Conservation (phyloP, 2,797 vertebrate genomes). For the Molossus molossus region DNA sequence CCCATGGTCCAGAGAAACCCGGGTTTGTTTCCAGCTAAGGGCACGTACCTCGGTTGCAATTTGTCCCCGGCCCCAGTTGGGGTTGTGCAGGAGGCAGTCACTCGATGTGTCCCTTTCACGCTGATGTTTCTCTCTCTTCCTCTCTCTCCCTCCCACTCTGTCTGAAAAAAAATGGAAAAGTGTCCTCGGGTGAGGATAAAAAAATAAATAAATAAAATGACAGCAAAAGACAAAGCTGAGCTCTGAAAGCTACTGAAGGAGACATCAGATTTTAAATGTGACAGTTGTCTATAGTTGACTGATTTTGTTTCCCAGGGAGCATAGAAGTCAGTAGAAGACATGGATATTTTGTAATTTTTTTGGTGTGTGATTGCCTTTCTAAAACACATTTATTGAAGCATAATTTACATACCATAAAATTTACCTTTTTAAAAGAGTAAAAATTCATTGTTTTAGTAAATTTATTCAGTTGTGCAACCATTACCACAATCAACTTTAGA, state of each 20-base stretch:
- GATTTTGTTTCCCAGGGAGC: background rate
- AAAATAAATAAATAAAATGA: slow-evolving; percentile 8
- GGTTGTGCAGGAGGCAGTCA: no score
- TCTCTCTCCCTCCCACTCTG: no score
- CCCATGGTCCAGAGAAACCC: no score
- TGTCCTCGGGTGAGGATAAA: no score
- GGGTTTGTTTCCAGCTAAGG: no score
- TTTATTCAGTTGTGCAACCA: background rate
- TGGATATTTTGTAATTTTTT: background rate
- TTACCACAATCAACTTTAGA: background rate
- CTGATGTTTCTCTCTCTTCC: no score
- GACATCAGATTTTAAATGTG: slow-evolving; percentile 2
- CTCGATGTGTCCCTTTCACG: no score
- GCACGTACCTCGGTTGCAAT: no score
- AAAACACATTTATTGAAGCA: background rate
- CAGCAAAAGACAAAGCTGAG: background rate
- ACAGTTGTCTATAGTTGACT: background rate
- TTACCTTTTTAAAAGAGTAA: background rate
- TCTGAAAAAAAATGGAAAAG: no score
- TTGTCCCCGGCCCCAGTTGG: no score
- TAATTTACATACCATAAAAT: slow-evolving; percentile 22
- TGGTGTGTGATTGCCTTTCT: background rate
- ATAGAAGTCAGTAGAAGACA: background rate
- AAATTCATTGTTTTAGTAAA: background rate
- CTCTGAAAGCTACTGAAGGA: background rate